These are phyloP conservation scores for Lethenteron camtschaticum DNA, from an alignment of 2,113 vertebrate species.

Conservation along the genomic window DNA sequence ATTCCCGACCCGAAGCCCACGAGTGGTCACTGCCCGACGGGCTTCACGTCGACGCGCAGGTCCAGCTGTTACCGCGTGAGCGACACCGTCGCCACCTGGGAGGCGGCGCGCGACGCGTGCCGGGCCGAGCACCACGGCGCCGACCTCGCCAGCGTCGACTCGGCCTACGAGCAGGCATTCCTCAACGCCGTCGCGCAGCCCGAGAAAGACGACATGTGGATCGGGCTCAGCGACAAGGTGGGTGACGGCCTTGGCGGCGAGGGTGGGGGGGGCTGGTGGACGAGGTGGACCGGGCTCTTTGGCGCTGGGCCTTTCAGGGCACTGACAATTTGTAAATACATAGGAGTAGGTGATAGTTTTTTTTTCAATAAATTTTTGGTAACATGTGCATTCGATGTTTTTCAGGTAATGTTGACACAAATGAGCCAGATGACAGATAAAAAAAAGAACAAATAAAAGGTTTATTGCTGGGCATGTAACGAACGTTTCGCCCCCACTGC, in stretches of 20 bases:
- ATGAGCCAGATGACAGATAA: too few species aligned
- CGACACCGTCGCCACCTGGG: slow-evolving; percentile 19
- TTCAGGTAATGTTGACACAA: too few species aligned
- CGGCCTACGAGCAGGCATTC: slow-evolving; percentile 37
- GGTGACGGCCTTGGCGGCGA: neutral
- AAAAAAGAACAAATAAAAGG: too few species aligned
- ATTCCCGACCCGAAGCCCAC: slow-evolving; percentile 20
- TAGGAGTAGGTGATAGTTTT: too few species aligned
- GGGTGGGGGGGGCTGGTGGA: too few species aligned
- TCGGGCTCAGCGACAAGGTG: slow-evolving; percentile 27
- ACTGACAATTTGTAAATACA: too few species aligned
- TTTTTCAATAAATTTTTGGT: too few species aligned
- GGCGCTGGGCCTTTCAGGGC: too few species aligned
- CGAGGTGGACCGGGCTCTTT: too few species aligned
- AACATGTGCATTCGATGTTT: too few species aligned
- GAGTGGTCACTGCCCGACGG: slow-evolving; percentile 17
- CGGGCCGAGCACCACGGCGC: slow-evolving; percentile 12
- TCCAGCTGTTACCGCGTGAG: slow-evolving; percentile 30
- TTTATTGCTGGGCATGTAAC: too few species aligned
- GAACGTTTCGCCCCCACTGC: too few species aligned
- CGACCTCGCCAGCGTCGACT: slow-evolving; percentile 31
- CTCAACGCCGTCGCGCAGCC: slow-evolving; percentile 22
- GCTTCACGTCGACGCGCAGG: slow-evolving; percentile 27
- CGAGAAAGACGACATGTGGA: slow-evolving; percentile 26
- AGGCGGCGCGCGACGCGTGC: slow-evolving; percentile 20